Percentiles rank a stretch among this genome's conserved stretches.
Evolutionary conservation across 2,797 vertebrate genomes (phyloP).

Genomic region (Periophthalmus magnuspinnatus): DNA sequence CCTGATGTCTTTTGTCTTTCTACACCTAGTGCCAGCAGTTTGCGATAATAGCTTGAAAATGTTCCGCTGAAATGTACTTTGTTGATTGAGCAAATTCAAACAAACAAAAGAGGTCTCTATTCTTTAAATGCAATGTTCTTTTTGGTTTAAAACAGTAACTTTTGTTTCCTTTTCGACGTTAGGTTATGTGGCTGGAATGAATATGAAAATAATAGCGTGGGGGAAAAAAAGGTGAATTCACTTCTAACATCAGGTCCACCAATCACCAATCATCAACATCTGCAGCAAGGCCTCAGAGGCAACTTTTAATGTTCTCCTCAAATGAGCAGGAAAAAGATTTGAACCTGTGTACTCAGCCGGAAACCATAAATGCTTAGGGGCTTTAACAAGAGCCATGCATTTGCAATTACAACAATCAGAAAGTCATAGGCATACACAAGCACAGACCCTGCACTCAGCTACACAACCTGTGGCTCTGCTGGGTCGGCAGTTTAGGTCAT

Average conservation of each 20-base stretch:
- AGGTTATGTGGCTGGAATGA: slow-evolving; percentile 56
- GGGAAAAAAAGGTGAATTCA: slow-evolving; percentile 35
- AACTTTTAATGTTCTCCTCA: slow-evolving; percentile 48
- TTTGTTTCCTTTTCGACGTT: slow-evolving; percentile 53
- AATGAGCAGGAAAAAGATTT: slow-evolving; percentile 55
- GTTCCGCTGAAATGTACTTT: slow-evolving; percentile 34
- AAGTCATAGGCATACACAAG: slow-evolving; percentile 49
- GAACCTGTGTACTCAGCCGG: slow-evolving; percentile 63
- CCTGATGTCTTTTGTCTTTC: slow-evolving; percentile 25
- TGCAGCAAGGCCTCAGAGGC: slow-evolving; percentile 44
- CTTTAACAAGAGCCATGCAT: slow-evolving; percentile 63
- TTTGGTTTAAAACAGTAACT: slow-evolving; percentile 64
- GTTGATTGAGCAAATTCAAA: slow-evolving; percentile 46
- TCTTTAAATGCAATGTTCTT: too few species aligned
- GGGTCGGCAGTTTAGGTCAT: too few species aligned
- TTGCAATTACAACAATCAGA: slow-evolving; percentile 69
- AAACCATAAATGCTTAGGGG: slow-evolving; percentile 65
- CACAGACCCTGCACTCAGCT: too few species aligned
- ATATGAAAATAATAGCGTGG: slow-evolving; percentile 53
- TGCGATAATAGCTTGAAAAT: slow-evolving; percentile 33
- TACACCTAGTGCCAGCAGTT: slow-evolving; percentile 43
- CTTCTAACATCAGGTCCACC: slow-evolving; percentile 48
- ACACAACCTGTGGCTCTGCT: too few species aligned
- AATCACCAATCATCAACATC: slow-evolving; percentile 46
- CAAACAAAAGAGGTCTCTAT: slow-evolving; percentile 28